Evolutionary conservation across 2,797 vertebrate genomes (phyloP).

Genomic region (Luscinia luscinia): DNA sequence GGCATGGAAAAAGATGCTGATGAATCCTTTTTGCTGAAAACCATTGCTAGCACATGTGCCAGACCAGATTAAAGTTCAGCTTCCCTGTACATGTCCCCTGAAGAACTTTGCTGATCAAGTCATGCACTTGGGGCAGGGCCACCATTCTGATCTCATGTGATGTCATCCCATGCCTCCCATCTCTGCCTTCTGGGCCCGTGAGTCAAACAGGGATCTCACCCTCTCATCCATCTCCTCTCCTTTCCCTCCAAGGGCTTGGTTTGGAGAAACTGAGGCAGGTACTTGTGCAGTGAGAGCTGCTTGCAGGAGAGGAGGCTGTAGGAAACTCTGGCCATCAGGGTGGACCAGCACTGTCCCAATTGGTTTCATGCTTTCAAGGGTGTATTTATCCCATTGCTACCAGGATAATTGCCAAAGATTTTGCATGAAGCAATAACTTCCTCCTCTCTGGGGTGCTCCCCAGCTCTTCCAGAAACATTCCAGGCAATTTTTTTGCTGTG

Average conservation of each 20-base stretch:
- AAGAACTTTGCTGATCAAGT: neutral
- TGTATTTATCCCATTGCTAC: neutral
- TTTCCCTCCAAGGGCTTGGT: neutral
- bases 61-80: neutral
- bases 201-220: neutral
- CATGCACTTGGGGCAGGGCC: neutral
- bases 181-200: neutral
- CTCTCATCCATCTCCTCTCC: neutral
- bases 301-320: neutral
- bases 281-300: neutral
- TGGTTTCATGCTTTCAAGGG: neutral
- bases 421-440: neutral
- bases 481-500: neutral
- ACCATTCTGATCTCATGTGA: fast-evolving
- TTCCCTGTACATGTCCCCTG: neutral
- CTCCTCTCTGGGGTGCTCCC: neutral
- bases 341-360: neutral
- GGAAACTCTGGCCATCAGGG: neutral
- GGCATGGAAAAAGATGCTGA: neutral
- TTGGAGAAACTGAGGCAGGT: neutral
- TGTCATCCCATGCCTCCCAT: neutral
- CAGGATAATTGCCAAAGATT: neutral
- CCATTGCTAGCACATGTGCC: neutral
- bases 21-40: neutral
- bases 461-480: neutral